Evolutionary conservation across 1,140 invertebrate species (phyloP), one percentile per base, ranked within the genome.

Genomic region (Cotesia chilonis): DNA sequence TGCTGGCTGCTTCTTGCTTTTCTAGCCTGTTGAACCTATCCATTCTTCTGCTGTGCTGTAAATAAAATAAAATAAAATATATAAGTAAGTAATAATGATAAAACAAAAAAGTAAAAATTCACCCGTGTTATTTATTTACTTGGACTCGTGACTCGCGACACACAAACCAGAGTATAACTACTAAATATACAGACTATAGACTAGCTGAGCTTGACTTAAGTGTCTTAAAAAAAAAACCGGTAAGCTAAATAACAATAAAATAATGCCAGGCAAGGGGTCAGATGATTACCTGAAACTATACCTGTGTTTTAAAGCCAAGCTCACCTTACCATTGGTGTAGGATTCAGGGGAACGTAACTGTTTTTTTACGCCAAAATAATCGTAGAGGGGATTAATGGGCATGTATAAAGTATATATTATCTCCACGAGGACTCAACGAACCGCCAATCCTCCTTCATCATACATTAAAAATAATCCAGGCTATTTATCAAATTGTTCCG

Each of bases 291-390:
- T 9, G 66, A 47, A 47, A 17, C 12, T 51, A 52, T 52, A 35
- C 14, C 17, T 35, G 38, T 36, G 36, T 63, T 35, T 12, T n/a
- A 65, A 65, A 47, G 41, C 59, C 37, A 5, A 38, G 28, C 4
- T 35, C 67, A 68, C 71, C 65, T 73, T 60, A 9, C 14, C 70
- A 74, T n/a, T 69, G 74, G 74, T 75, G 74, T 75, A 75, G 74
- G 63, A 67, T 60, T 38, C 68, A 41, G 64, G 71, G 72, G 74
- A 73, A 64, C 66, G 28, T 6, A 55, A 6, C 59, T 51, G 20
- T 60, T 69, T 28, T 10, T 67, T 70, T 73, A 73, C 63, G 20
- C 68, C 54, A 61, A 54, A 54, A 61, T 59, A 59, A 59, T 61
- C 1, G 37, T 47, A 47, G 68, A 66, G 72, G 72, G 72, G 52